These are phyloP conservation scores for Drepana falcataria DNA, from an alignment of 2,888 invertebrate genomes.

Conservation along the genomic window DNA sequence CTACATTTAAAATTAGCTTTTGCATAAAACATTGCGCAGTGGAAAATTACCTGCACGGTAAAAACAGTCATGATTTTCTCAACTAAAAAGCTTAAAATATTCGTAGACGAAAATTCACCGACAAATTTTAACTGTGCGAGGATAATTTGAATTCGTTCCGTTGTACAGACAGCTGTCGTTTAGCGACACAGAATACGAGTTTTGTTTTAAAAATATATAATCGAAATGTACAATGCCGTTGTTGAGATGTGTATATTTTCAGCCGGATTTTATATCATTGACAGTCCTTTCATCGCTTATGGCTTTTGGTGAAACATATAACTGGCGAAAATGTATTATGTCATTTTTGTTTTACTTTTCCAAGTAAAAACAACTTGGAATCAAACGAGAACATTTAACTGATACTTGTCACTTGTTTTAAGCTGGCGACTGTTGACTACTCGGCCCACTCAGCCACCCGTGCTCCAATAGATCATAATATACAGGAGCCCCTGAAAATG, in stretches of 20 bases:
- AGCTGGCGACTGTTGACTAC: too few species aligned
- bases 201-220: conserved; percentile 36
- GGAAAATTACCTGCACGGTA: neutral
- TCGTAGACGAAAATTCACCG: conserved; percentile 1
- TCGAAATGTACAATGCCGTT: conserved; percentile 8
- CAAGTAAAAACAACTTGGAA: too few species aligned
- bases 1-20: too few species aligned
- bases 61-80: neutral
- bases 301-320: too few species aligned
- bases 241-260: neutral
- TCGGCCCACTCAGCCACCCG: too few species aligned
- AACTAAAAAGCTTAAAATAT: conserved; percentile 2
- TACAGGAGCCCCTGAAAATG: too few species aligned
- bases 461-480: too few species aligned
- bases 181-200: conserved; percentile 25
- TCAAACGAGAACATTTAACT: too few species aligned
- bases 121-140: conserved; percentile 7
- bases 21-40: too few species aligned
- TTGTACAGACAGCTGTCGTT: conserved; percentile 45
- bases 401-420: too few species aligned
- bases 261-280: neutral
- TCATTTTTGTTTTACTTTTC: too few species aligned
- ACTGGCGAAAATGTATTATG: too few species aligned
- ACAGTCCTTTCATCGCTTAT: neutral
- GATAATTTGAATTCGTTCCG: conserved; percentile 12